Conservation (phyloP, 2,888 invertebrate species). For the Seira ritae region DNA sequence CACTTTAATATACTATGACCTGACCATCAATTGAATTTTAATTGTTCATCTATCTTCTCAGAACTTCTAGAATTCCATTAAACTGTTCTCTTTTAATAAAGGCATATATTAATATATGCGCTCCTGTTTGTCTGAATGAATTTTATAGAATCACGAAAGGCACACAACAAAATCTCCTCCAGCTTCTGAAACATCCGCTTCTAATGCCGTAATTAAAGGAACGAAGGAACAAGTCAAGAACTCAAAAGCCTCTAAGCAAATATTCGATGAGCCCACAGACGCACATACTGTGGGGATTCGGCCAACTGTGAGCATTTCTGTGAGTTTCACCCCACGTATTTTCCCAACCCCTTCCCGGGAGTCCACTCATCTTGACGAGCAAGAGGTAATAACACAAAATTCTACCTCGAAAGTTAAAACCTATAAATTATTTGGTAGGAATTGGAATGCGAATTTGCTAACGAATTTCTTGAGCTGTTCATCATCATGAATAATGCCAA, state of each 20-base stretch:
- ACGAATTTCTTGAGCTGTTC: background rate
- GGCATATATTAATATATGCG: no score
- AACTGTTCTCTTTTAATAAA: no score
- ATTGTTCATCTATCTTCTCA: no score
- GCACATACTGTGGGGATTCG: constrained; percentile 78
- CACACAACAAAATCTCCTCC: background rate
- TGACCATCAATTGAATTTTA: no score
- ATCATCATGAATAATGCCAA: background rate
- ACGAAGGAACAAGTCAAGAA: constrained; percentile 71
- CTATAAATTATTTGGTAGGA: background rate
- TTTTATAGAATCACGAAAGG: background rate
- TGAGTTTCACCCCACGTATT: constrained; percentile 84
- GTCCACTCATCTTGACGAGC: constrained; percentile 83
- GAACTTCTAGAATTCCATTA: no score
- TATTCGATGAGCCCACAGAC: constrained; percentile 75
- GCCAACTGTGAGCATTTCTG: constrained; percentile 79
- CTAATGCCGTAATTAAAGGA: background rate
- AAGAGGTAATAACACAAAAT: constrained; percentile 78
- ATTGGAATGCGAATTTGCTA: no score
- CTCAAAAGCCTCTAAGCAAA: constrained; percentile 71
- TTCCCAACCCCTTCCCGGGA: constrained; percentile 90
- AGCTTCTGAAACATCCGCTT: background rate
- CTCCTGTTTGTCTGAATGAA: no score
- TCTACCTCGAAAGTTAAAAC: no score
- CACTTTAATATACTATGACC: no score